Conservation (phyloP, 2,888 invertebrate species). For the Dyspetes luteomarginatus region DNA sequence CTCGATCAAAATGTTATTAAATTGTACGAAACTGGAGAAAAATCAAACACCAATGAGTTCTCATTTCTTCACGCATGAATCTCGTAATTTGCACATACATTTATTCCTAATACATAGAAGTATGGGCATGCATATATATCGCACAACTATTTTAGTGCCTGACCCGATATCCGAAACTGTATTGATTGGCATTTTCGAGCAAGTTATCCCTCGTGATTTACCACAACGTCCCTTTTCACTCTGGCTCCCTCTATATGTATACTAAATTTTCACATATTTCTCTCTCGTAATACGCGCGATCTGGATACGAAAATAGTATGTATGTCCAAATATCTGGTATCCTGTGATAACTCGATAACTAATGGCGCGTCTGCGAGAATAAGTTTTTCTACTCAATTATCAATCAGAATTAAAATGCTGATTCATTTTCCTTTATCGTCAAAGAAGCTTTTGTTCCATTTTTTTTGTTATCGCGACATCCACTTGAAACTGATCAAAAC, state of each 20-base stretch:
- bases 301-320: background rate
- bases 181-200: conserved; percentile 31
- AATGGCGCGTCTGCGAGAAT: conserved; percentile 17
- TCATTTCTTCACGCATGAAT: no score
- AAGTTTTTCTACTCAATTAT: conserved; percentile 42
- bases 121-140: background rate
- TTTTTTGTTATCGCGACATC: no score
- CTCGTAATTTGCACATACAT: no score
- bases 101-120: background rate
- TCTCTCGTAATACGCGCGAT: conserved; percentile 27
- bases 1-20: no score
- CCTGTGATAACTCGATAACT: conserved; percentile 46
- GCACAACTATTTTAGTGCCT: conserved; percentile 10
- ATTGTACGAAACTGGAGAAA: no score
- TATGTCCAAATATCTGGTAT: conserved; percentile 49
- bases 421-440: conserved; percentile 1
- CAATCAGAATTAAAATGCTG: background rate
- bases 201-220: conserved; percentile 6
- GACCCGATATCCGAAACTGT: conserved; percentile 14
- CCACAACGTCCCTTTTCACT: background rate
- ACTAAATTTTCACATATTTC: conserved; percentile 19
- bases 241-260: background rate
- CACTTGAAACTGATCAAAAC: no score
- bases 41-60: no score
- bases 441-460: background rate